These are phyloP conservation scores for Volucella zonaria DNA, from an alignment of 2,888 invertebrate genomes.

Conservation along the genomic window DNA sequence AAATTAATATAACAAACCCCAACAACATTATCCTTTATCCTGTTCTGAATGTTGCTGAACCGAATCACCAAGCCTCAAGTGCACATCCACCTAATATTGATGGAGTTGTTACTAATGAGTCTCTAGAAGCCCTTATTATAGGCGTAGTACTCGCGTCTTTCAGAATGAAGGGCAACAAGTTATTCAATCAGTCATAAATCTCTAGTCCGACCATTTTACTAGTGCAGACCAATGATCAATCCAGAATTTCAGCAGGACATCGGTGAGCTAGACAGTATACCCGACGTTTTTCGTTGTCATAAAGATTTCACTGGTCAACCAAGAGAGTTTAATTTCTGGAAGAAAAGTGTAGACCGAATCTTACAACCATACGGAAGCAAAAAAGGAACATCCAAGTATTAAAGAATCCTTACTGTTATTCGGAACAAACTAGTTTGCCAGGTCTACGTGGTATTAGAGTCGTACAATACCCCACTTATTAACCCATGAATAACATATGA, in stretches of 20 bases:
- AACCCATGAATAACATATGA: too few relatives aligned
- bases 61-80: neutral
- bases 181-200: neutral
- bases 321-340: slow-evolving; percentile 45
- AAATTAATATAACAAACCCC: too few relatives aligned
- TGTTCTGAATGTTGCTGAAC: too few relatives aligned
- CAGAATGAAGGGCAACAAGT: neutral
- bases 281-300: slow-evolving; percentile 38
- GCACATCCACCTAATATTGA: too few relatives aligned
- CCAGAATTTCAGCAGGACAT: slow-evolving; percentile 9
- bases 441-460: slow-evolving; percentile 44
- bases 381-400: slow-evolving; percentile 53
- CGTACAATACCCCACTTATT: slow-evolving; percentile 46
- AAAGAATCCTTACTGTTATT: slow-evolving; percentile 44
- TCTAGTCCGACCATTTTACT: neutral
- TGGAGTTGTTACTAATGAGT: neutral
- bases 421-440: slow-evolving; percentile 48
- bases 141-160: neutral
- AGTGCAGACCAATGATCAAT: slow-evolving; percentile 15
- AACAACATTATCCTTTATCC: too few relatives aligned
- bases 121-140: neutral
- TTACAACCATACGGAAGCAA: slow-evolving; percentile 31
- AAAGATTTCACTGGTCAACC: slow-evolving; percentile 53
- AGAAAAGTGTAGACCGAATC: slow-evolving; percentile 51
- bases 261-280: slow-evolving; percentile 43